phyloP scores from a whole-genome alignment of 1,140 invertebrate species.

The Ceratosolen fusciceps region DNA sequence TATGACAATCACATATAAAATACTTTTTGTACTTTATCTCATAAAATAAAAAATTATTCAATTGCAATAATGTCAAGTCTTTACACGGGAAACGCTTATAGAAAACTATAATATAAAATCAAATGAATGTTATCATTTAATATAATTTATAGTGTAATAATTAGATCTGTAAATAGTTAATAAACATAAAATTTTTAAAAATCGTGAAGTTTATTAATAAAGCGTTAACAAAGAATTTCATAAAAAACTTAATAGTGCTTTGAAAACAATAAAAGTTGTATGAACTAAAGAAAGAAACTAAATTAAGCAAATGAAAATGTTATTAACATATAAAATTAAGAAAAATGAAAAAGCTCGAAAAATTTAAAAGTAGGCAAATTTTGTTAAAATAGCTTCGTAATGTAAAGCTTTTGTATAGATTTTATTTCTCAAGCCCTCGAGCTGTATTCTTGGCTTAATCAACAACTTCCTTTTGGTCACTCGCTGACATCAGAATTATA shows the following conservation, averaged over 20 bases:
- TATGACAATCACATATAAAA: neutral
- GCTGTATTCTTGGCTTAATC: neutral
- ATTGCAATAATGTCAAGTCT: slow-evolving; percentile 7
- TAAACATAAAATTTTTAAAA: too few species aligned
- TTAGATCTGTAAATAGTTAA: neutral
- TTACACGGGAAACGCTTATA: neutral
- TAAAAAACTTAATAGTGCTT: too few species aligned
- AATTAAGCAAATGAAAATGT: neutral
- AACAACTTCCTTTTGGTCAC: slow-evolving; percentile 57
- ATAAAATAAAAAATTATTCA: too few species aligned
- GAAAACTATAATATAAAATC: neutral
- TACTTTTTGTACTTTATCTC: too few species aligned
- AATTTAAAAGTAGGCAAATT: neutral
- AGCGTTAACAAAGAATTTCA: too few species aligned
- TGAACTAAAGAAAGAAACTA: neutral
- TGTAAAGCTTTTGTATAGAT: neutral
- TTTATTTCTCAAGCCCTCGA: neutral
- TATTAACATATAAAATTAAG: neutral
- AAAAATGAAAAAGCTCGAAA: neutral
- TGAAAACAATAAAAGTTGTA: too few species aligned
- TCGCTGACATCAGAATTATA: slow-evolving; percentile 68
- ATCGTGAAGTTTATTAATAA: neutral
- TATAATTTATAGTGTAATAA: neutral
- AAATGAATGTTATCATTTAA: neutral
- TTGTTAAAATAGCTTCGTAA: too few species aligned